Conservation (phyloP, 2,888 invertebrate species). For the Brachyopa scutellaris region DNA sequence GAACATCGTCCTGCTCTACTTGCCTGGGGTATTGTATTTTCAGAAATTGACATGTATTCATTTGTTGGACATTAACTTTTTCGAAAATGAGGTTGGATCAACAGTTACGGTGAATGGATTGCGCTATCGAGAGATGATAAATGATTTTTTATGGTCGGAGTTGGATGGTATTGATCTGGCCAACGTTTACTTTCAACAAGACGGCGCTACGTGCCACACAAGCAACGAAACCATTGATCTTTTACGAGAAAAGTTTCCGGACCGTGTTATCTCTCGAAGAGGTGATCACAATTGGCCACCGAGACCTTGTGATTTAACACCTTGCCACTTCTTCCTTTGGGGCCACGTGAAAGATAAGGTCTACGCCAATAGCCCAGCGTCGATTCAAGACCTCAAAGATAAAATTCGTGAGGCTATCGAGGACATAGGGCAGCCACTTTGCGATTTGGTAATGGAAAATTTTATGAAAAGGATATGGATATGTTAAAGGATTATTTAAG, state of each 20-base stretch:
- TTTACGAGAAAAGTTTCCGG: neutral
- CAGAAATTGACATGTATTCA: too few relatives aligned
- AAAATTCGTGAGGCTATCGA: too few relatives aligned
- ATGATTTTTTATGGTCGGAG: neutral
- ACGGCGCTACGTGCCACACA: constrained; percentile 33
- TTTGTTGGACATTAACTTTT: too few relatives aligned
- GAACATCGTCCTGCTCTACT: too few relatives aligned
- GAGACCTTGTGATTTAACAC: constrained; percentile 4
- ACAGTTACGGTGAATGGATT: constrained; percentile 16
- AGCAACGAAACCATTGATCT: neutral
- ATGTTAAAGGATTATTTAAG: too few relatives aligned
- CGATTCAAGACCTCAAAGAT: too few relatives aligned
- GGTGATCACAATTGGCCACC: constrained; percentile 41
- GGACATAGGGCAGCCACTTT: too few relatives aligned
- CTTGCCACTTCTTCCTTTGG: constrained; percentile 26
- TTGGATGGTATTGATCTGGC: constrained; percentile 7
- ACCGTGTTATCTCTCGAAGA: constrained; percentile 30
- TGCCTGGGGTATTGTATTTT: too few relatives aligned
- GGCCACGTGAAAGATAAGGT: neutral
- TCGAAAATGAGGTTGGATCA: neutral
- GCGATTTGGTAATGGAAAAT: too few relatives aligned
- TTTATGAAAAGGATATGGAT: too few relatives aligned
- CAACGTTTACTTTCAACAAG: neutral
- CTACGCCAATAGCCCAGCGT: constrained; percentile 17
- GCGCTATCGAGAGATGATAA: constrained; percentile 7